Evolutionary conservation across 2,113 vertebrate species (phyloP), one percentile per base, ranked within the genome.

Genomic region (Sinocyclocheilus rhinocerous): DNA sequence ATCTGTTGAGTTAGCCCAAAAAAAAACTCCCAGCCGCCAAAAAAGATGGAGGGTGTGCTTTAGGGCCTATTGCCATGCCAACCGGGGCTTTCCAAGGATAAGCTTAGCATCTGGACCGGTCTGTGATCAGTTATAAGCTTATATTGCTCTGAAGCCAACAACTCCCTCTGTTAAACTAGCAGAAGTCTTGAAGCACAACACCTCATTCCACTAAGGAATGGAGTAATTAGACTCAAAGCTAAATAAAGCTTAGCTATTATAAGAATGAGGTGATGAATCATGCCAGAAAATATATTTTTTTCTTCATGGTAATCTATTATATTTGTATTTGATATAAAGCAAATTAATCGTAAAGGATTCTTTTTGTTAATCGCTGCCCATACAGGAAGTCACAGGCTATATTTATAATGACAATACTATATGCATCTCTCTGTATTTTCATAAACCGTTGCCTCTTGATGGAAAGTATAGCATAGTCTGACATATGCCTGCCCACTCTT

Each of bases 21-120:
- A 48, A 82, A 63, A 18, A 20, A 78, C 70, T 70, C 85, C 75
- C 72, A 78, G 76, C 48, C 36, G 75, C 76, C 79, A 87, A 59
- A 33, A 85, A 70, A 67, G 75, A 85, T 48, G 57, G 73, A 79
- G 65, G 57, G 39, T 10, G 6, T 83, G 65, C 73, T 82, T 89
- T 72, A n/a, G 79, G 83, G 80, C 73, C 86, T 87, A 73, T 83
- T 72, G 83, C 82, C 79, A 87, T 84, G 69, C 59, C 88, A 86
- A 70, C 83, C 36, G n/a, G 50, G 69, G 79, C 86, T 80, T 87
- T 81, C 81, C 76, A 69, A 83, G 83, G 84, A 83, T 87, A 87
- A 85, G 69, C 81, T 87, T 33, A 69, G 57, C 88, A 89, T 84
- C 86, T 84, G 84, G 79, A 77, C 80, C 33, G 69, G 79, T 89